Conservation (phyloP, 2,888 invertebrate species). For the Heliconius ethilla region DNA sequence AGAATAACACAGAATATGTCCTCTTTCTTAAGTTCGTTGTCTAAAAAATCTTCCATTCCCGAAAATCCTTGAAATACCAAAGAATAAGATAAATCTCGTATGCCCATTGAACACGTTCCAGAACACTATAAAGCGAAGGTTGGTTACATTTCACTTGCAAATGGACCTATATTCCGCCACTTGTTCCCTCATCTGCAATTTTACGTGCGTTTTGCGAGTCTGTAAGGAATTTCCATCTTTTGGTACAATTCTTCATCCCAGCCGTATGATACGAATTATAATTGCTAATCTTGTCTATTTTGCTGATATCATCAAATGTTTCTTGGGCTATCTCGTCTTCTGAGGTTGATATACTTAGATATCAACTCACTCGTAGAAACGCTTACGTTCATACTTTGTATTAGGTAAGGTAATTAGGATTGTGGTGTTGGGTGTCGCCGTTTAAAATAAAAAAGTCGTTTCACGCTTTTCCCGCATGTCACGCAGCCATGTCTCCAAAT, state of each 20-base stretch:
- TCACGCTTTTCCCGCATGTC: too few species aligned
- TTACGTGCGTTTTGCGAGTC: conserved; percentile 22
- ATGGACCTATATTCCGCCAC: conserved; percentile 25
- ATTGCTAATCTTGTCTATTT: conserved; percentile 3
- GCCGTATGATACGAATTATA: not conserved
- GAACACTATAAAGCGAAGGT: conserved; percentile 32
- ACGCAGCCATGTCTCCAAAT: too few species aligned
- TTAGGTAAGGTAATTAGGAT: too few species aligned
- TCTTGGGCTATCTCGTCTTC: not conserved
- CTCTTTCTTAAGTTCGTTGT: too few species aligned
- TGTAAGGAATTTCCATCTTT: conserved; percentile 13
- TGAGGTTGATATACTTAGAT: too few species aligned
- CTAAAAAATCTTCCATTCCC: too few species aligned
- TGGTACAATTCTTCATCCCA: not conserved
- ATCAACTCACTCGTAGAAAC: too few species aligned
- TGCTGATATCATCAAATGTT: not conserved
- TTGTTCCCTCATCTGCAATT: conserved; percentile 32
- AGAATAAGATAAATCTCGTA: conserved; percentile 1
- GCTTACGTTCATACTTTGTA: too few species aligned
- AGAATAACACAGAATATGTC: too few species aligned
- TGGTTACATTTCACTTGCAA: conserved; percentile 35
- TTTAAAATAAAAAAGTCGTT: too few species aligned
- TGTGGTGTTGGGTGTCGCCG: too few species aligned
- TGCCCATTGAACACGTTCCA: not conserved
- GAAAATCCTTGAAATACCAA: not conserved